These are phyloP conservation scores for Hormaphis cornu DNA, from an alignment of 1,140 invertebrate species.

Conservation along the genomic window DNA sequence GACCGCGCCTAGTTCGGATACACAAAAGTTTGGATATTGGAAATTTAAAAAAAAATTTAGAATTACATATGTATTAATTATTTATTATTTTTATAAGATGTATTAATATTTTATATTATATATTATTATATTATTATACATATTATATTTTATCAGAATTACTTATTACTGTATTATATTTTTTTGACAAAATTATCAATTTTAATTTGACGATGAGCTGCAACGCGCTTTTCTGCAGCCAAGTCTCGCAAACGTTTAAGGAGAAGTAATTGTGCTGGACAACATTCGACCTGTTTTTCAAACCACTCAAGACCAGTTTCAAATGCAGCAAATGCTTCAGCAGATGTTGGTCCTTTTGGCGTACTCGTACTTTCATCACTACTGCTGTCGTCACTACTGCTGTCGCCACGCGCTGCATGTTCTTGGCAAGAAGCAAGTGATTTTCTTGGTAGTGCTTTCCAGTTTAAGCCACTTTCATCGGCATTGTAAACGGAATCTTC, in stretches of 20 bases:
- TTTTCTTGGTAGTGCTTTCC: constrained; percentile 41
- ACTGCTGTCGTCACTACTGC: neutral
- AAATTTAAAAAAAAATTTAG: neutral
- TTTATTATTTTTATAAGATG: neutral
- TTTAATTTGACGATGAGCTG: too few relatives aligned
- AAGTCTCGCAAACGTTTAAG: too few relatives aligned
- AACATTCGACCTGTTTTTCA: neutral
- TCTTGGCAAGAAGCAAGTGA: constrained; percentile 40
- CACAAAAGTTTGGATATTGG: neutral
- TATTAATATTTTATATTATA: neutral
- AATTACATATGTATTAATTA: neutral
- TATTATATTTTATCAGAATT: neutral
- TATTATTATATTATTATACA: neutral
- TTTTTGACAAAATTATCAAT: neutral
- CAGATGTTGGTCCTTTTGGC: neutral
- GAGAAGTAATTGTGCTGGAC: neutral
- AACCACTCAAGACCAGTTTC: neutral
- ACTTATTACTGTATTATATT: neutral
- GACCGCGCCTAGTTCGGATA: neutral
- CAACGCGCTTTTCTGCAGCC: too few relatives aligned
- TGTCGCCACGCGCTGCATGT: constrained; percentile 38
- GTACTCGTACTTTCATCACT: neutral
- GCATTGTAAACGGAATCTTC: constrained; percentile 41
- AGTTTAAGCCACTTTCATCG: constrained; percentile 43
- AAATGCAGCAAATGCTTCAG: neutral